These are phyloP conservation scores for Seira ritae DNA, from an alignment of 2,888 invertebrate species.

Conservation along the genomic window DNA sequence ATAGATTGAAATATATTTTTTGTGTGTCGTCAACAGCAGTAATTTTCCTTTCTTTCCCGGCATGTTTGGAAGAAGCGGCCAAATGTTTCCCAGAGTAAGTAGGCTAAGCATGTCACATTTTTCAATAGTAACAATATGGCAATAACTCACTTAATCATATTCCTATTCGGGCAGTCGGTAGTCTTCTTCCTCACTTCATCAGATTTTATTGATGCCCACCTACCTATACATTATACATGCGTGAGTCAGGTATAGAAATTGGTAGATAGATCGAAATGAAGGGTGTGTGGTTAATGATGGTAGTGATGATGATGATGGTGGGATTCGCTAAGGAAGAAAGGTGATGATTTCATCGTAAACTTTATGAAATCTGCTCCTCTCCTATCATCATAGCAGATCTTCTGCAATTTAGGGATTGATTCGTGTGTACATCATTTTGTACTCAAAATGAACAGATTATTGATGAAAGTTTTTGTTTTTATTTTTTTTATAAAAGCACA, in stretches of 20 bases:
- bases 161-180: constrained; percentile 10
- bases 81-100: constrained; percentile 74
- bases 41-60: constrained; percentile 10
- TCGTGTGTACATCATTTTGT: constrained; percentile 16
- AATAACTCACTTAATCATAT: constrained; percentile 23
- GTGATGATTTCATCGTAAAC: too few species aligned
- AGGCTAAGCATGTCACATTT: constrained; percentile 10
- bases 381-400: not conserved
- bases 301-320: constrained; percentile 2
- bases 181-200: not conserved
- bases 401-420: not conserved
- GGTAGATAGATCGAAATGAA: not conserved
- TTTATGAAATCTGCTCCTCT: too few species aligned
- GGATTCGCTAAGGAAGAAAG: too few species aligned
- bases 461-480: constrained; percentile 6
- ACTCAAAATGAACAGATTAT: constrained; percentile 6
- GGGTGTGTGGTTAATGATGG: not conserved
- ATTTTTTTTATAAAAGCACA: not conserved
- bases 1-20: constrained; percentile 11
- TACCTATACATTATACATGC: not conserved
- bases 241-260: not conserved
- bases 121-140: not conserved
- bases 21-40: not conserved
- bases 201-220: not conserved
- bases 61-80: constrained; percentile 73